Base-by-base conservation (phyloP, 2,113 vertebrate genomes). In the Clupea harengus region DNA sequence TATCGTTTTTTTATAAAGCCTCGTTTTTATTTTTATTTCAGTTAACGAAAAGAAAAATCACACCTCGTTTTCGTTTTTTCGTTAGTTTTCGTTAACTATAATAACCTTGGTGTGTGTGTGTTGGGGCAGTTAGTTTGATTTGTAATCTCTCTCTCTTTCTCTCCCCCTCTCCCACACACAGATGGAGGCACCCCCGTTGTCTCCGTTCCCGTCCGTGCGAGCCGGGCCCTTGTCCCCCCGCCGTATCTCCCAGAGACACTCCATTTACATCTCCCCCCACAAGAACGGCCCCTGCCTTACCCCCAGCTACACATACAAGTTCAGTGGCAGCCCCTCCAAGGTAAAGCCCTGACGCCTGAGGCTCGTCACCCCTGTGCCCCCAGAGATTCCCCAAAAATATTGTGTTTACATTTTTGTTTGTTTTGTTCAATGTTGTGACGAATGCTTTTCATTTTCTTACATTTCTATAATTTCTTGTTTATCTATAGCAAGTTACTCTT, bases 281-380 rank as follows among this genome's bases (percentile, higher is more conserved):
- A 99, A 99, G 93, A 97, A 96, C 0, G 90, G 94, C 0, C 82
- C 94, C 67, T 94, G 95, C 89, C 89, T 96, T 84, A 96, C 96
- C 0, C 97, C 97, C 0, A 95, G 90, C 0, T 95, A 96, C 86
- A 94, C 97, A 0, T 99, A 99, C 91, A 96, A 91, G 84, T 98
- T 99, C 88, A 97, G 92, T 39, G 96, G 96, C 89, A 99, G 98
- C 92, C 98, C 98, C 18, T 98, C 97, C 72, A 98, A 99, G 96
- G 98, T 96, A 92, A 88, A 85, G 54, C 0, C 8, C 7, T n/a
- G 25, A 72, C 2, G 10, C 8, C 7, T 39, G 25, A 72, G n/a
- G 1, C 10, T 28, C 25, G 10, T 20, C 20, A 13, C 20, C 54
- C 13, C 52, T 54, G 52, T 9, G 8, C 8, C 47, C 8, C 47